Percentiles rank a stretch among this genome's conserved stretches.
Conservation (phyloP, 1,140 invertebrate genomes). For the Gonatopus flavifemur region DNA sequence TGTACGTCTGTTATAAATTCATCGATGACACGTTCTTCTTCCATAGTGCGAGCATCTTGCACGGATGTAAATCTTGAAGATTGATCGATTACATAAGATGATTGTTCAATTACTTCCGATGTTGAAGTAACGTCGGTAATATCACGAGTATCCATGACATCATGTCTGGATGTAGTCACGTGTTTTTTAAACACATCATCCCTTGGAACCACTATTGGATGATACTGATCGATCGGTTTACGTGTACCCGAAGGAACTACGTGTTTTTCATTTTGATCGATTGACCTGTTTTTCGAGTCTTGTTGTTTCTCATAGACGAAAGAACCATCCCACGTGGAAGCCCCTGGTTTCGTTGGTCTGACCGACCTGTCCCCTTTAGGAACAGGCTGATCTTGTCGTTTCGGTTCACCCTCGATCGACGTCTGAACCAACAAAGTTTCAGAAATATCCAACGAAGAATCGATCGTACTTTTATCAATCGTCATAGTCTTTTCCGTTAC, state of each 20-base stretch:
- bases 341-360: neutral
- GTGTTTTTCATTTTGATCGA: too few relatives aligned
- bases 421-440: neutral
- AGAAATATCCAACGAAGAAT: neutral
- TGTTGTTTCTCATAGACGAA: conserved; percentile 29
- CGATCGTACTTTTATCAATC: neutral
- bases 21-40: conserved; percentile 35
- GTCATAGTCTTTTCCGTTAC: conserved; percentile 5
- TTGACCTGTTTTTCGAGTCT: too few relatives aligned
- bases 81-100: conserved; percentile 42
- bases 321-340: conserved; percentile 22
- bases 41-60: conserved; percentile 34
- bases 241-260: neutral
- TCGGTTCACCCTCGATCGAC: neutral
- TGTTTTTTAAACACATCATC: too few relatives aligned
- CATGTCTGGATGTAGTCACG: conserved; percentile 6
- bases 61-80: conserved; percentile 42
- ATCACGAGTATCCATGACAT: conserved; percentile 24
- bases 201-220: too few relatives aligned
- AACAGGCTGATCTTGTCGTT: neutral
- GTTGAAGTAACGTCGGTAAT: conserved; percentile 22
- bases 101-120: conserved; percentile 33
- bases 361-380: neutral
- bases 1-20: conserved; percentile 35
- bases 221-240: neutral